Evolutionary conservation across 1,140 invertebrate genomes (phyloP).

Genomic region (Xylocopa sonorina): DNA sequence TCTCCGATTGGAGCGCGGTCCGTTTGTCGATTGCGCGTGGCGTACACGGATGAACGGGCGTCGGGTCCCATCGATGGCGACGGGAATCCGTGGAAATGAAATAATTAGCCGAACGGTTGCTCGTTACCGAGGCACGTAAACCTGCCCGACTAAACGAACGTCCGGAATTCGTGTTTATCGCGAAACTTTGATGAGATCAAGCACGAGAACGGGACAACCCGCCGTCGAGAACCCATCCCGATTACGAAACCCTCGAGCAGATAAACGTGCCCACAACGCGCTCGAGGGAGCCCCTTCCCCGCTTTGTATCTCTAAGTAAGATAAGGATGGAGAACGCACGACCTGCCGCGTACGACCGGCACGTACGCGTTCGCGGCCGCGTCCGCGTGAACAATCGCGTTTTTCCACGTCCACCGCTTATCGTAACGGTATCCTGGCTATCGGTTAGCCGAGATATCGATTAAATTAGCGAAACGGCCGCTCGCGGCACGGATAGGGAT

Average conservation of each 20-base stretch:
- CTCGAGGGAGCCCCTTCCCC: conserved; percentile 54
- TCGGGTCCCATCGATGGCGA: not conserved
- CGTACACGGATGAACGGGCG: too few species aligned
- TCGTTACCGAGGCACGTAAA: not conserved
- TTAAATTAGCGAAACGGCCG: conserved; percentile 15
- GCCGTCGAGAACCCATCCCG: too few species aligned
- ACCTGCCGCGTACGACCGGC: not conserved
- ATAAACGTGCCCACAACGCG: conserved; percentile 54
- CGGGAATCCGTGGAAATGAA: not conserved
- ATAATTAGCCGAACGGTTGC: not conserved
- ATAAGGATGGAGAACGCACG: conserved; percentile 44
- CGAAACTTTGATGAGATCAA: conserved; percentile 53
- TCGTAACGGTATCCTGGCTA: conserved; percentile 9
- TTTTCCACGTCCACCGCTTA: conserved; percentile 19
- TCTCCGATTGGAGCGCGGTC: not conserved
- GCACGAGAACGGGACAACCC: too few species aligned
- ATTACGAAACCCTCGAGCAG: too few species aligned
- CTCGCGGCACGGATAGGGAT: too few species aligned
- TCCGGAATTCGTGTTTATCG: conserved; percentile 19
- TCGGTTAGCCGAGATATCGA: conserved; percentile 27
- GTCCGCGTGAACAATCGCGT: conserved; percentile 1
- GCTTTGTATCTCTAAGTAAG: conserved; percentile 54
- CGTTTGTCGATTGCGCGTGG: too few species aligned
- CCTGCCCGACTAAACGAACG: not conserved
- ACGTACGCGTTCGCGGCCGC: too few species aligned